Evolutionary conservation across 2,797 vertebrate species (phyloP).

Genomic region (Morus bassanus): DNA sequence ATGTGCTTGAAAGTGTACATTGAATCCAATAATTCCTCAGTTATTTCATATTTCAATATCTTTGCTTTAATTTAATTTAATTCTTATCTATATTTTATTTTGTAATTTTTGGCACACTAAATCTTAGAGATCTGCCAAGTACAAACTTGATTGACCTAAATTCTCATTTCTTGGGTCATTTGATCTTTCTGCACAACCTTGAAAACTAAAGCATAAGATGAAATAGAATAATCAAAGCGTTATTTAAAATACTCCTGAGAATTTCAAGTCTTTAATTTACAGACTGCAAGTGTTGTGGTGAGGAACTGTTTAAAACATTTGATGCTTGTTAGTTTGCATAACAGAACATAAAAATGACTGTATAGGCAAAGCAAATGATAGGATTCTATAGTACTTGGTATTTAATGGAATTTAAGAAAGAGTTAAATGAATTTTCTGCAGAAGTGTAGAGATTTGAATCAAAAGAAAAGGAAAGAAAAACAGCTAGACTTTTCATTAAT

Average conservation of each 20-base stretch:
- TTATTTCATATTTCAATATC: neutral
- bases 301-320: neutral
- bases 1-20: neutral
- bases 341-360: neutral
- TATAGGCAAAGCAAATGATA: neutral
- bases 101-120: neutral
- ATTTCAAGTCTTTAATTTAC: constrained; percentile 27
- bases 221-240: constrained; percentile 23
- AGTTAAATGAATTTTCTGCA: neutral
- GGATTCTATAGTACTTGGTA: neutral
- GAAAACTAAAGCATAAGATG: constrained; percentile 33
- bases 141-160: constrained; percentile 18
- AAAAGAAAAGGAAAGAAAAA: neutral
- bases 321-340: constrained; percentile 14
- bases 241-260: constrained; percentile 24
- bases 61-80: neutral
- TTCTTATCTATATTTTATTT: neutral
- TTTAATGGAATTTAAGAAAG: neutral
- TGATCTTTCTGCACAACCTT: constrained; percentile 18
- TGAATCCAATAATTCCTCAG: neutral
- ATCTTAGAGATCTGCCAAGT: neutral
- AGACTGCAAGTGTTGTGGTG: neutral
- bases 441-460: neutral
- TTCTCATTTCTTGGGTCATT: constrained; percentile 8
- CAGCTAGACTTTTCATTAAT: neutral